Percentiles rank a stretch among this genome's conserved stretches.
Evolutionary conservation across 2,797 vertebrate genomes (phyloP).

Genomic region (Psittacula derbiana): DNA sequence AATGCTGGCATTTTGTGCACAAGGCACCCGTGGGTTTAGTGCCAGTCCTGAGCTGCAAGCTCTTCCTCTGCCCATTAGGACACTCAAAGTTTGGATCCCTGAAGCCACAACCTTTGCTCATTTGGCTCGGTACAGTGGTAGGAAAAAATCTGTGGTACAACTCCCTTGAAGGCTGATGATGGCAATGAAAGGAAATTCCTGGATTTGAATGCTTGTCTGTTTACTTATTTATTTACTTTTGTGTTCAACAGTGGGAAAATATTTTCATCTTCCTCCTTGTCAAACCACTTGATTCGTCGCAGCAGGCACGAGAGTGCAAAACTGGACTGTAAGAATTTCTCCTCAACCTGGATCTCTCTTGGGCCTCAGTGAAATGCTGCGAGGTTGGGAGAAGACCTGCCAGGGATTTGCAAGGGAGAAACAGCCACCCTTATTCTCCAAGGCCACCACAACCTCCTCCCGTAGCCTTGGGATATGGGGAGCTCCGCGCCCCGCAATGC

Average conservation of each 20-base stretch:
- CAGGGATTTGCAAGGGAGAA: neutral
- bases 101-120: conserved; percentile 23
- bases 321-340: neutral
- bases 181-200: conserved; percentile 39
- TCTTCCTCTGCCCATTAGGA: neutral
- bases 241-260: conserved; percentile 40
- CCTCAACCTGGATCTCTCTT: neutral
- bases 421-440: neutral
- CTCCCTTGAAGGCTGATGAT: conserved; percentile 38
- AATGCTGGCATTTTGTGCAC: neutral
- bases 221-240: conserved; percentile 54
- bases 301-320: neutral
- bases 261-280: conserved; percentile 28
- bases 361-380: neutral
- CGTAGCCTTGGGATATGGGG: rapidly evolving
- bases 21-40: neutral
- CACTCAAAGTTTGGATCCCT: neutral
- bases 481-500: rapidly evolving
- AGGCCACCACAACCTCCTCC: neutral
- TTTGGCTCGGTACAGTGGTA: neutral
- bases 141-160: conserved; percentile 30
- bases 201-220: conserved; percentile 33
- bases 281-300: conserved; percentile 51
- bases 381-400: neutral
- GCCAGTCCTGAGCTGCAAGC: neutral